Percentiles rank a stretch among this genome's conserved stretches.
phyloP scores from a whole-genome alignment of 2,113 vertebrate species.

The Dicerorhinus sumatrensis region DNA sequence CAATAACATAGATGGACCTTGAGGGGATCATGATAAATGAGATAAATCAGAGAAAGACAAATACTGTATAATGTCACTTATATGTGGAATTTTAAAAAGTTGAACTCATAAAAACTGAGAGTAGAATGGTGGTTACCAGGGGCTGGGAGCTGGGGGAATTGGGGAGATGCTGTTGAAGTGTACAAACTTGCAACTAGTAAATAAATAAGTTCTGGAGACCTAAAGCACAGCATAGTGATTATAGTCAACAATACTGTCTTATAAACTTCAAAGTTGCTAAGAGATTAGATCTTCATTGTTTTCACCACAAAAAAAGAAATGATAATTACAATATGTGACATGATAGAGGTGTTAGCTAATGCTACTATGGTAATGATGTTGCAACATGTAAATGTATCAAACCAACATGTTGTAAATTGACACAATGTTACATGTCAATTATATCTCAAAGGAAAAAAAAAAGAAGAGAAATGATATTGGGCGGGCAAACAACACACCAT shows the following conservation, averaged over 20 bases:
- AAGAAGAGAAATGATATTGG: not conserved
- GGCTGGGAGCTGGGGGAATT: not conserved
- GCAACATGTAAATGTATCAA: not conserved
- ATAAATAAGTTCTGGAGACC: not conserved
- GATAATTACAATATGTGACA: not conserved
- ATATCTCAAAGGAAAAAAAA: not conserved
- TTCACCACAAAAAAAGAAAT: not conserved
- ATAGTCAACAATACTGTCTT: not conserved
- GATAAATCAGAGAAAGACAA: not conserved
- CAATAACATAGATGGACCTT: not conserved
- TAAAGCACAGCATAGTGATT: not conserved
- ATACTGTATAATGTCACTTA: not conserved
- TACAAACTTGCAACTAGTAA: not conserved
- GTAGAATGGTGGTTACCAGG: not conserved
- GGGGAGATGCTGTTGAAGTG: not conserved
- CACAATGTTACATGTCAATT: not conserved
- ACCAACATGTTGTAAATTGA: not conserved
- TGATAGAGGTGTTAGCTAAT: not conserved
- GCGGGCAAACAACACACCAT: not conserved
- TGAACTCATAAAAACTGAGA: not conserved
- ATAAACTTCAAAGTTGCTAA: not conserved
- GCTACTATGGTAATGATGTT: not conserved
- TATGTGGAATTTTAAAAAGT: not conserved
- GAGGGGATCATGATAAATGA: not conserved
- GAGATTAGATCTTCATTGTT: not conserved